A percentile compares a stretch with the other conserved stretches of the same genome.
phyloP scores from a whole-genome alignment of 1,140 invertebrate species.

The Diabrotica undecimpunctata region DNA sequence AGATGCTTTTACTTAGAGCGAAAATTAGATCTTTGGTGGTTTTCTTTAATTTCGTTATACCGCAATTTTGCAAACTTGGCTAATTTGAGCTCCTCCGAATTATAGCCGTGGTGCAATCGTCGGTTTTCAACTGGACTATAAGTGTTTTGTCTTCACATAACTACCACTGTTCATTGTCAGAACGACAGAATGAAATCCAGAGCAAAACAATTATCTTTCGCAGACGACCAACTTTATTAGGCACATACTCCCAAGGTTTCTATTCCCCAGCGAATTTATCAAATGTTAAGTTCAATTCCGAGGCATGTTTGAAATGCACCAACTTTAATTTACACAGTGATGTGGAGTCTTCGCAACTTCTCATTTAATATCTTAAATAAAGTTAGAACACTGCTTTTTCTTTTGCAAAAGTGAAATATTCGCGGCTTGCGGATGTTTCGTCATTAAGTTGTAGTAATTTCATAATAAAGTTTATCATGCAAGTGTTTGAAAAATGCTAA shows the following conservation, averaged over 20 bases:
- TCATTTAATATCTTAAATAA: not conserved
- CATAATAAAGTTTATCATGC: too few species aligned
- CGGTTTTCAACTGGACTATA: too few species aligned
- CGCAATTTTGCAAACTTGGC: too few species aligned
- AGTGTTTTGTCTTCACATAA: not conserved
- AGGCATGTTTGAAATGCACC: not conserved
- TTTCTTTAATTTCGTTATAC: too few species aligned
- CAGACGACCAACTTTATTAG: constrained; percentile 2
- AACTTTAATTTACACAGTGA: constrained; percentile 3
- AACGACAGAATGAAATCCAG: not conserved
- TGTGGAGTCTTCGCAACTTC: not conserved
- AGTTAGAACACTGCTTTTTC: not conserved
- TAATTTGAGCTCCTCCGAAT: too few species aligned
- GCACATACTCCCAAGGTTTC: constrained; percentile 1
- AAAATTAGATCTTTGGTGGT: too few species aligned
- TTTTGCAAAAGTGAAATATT: not conserved
- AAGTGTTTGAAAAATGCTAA: too few species aligned
- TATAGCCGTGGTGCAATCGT: too few species aligned
- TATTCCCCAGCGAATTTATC: not conserved
- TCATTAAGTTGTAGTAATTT: too few species aligned
- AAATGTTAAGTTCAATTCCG: not conserved
- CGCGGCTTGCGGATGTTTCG: too few species aligned
- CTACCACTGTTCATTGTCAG: not conserved
- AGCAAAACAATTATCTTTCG: constrained; percentile 2
- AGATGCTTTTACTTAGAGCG: too few species aligned